These are phyloP conservation scores for Pachyseris speciosa DNA, from an alignment of 64 coral and sea anemone genomes.

Conservation along the genomic window DNA sequence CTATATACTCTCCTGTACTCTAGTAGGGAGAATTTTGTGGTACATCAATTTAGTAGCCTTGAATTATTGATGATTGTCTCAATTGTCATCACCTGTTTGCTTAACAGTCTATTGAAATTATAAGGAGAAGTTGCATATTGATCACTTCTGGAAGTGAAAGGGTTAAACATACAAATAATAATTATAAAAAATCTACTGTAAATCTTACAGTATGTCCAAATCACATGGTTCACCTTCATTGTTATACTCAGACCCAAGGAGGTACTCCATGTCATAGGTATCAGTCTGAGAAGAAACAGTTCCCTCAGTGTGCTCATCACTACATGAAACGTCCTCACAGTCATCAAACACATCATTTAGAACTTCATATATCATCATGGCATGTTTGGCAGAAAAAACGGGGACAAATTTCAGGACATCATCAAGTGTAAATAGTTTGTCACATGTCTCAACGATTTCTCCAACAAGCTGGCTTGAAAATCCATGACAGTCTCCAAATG, in stretches of 20 bases:
- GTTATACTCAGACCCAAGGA: background rate
- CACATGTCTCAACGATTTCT: constrained; percentile 24
- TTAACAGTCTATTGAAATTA: background rate
- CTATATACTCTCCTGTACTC: background rate
- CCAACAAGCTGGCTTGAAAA: constrained; percentile 38
- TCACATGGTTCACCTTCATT: background rate
- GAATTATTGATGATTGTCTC: background rate
- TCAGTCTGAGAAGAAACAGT: constrained; percentile 12
- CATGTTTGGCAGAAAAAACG: constrained; percentile 58
- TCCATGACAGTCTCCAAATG: background rate
- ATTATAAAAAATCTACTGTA: background rate
- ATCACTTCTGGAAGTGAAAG: background rate
- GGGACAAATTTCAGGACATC: constrained; percentile 38
- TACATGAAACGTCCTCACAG: background rate
- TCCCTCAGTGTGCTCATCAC: constrained; percentile 17
- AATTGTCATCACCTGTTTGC: background rate
- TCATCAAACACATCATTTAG: constrained; percentile 64
- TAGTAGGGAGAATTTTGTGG: background rate
- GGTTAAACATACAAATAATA: background rate
- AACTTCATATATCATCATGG: constrained; percentile 52
- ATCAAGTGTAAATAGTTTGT: constrained; percentile 35
- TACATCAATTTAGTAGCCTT: background rate
- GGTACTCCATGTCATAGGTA: constrained; percentile 12
- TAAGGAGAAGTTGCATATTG: background rate
- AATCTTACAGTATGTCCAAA: background rate